Evolutionary conservation across 2,888 invertebrate genomes (phyloP), one percentile per base, ranked within the genome.

Genomic region (Oscheius onirici): DNA sequence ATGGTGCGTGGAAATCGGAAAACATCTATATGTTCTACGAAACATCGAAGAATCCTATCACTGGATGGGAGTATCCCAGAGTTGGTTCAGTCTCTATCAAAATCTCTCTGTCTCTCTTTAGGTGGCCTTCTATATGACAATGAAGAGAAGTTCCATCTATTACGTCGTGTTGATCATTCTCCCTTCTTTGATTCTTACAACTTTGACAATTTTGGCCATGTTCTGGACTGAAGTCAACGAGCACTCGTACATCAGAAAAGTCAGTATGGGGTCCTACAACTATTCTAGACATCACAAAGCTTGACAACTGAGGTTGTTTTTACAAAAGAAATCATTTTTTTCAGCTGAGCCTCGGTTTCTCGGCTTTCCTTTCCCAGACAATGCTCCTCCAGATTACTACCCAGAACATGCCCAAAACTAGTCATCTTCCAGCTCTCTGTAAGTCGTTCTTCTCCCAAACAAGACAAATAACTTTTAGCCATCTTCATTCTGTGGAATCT

Each of bases 291-390:
- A n/a, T n/a, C n/a, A n/a, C n/a, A n/a, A n/a, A n/a, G n/a, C n/a
- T n/a, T n/a, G n/a, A n/a, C n/a, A n/a, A n/a, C n/a, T n/a, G n/a
- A n/a, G n/a, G n/a, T 17, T 15, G 3, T 49, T 49, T 49, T 2
- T 17, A 1, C 6, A n/a, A 2, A 20, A 24, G 17, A 5, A 46
- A 28, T 49, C n/a, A 58, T 5, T 10, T 43, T 61, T 46, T 49
- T 28, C 17, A 63, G 63, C n/a, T 63, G 49, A 28, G n/a, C n/a
- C 46, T 63, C 15, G 63, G 63, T 1, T 63, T 63, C 15, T 63
- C 63, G 15, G 63, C 63, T 11, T 63, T 63, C 49, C 63, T 63
- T 20, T 63, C 63, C n/a, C 63, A 63, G 49, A 63, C 63, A 46
- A 49, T 63, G 63, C 63, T 63, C 1, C 49, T 63, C 11, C 49